These are phyloP conservation scores for Caenorhabditis brenneri DNA, from an alignment of 1,140 invertebrate genomes.

Conservation along the genomic window DNA sequence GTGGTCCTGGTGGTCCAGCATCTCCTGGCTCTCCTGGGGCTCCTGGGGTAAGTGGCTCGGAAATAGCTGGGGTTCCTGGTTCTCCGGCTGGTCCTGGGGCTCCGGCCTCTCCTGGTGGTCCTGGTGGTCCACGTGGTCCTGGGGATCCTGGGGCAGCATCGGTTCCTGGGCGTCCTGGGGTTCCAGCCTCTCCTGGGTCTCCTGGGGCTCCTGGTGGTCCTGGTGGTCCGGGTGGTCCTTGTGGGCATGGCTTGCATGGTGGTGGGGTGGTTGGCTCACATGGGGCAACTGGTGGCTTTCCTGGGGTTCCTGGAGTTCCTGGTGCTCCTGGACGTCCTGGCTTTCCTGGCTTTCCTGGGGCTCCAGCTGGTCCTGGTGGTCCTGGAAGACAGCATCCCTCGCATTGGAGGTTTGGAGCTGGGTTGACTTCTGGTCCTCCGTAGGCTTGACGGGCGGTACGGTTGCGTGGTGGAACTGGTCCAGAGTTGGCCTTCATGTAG, in stretches of 20 bases:
- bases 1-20: constrained; percentile 42
- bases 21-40: constrained; percentile 69
- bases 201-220: constrained; percentile 59
- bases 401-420: constrained; percentile 58
- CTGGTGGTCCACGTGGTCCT: constrained; percentile 57
- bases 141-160: constrained; percentile 43
- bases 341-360: constrained; percentile 57
- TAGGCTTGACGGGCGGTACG: constrained; percentile 54
- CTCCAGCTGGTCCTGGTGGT: constrained; percentile 56
- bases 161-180: constrained; percentile 49
- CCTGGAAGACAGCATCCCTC: constrained; percentile 60
- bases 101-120: constrained; percentile 58
- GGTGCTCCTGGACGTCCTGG: constrained; percentile 56
- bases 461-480: constrained; percentile 46
- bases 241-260: constrained; percentile 59
- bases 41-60: constrained; percentile 67
- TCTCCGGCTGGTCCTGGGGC: constrained; percentile 54
- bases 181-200: constrained; percentile 58
- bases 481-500: constrained; percentile 49
- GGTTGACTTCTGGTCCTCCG: constrained; percentile 57
- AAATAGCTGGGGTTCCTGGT: constrained; percentile 58
- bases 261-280: constrained; percentile 59
- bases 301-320: constrained; percentile 58
- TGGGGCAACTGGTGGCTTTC: constrained; percentile 58
- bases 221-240: constrained; percentile 58